A percentile compares a stretch with the other conserved stretches of the same genome.
Conservation (phyloP, 2,113 vertebrate genomes). For the Amazona guildingii region DNA sequence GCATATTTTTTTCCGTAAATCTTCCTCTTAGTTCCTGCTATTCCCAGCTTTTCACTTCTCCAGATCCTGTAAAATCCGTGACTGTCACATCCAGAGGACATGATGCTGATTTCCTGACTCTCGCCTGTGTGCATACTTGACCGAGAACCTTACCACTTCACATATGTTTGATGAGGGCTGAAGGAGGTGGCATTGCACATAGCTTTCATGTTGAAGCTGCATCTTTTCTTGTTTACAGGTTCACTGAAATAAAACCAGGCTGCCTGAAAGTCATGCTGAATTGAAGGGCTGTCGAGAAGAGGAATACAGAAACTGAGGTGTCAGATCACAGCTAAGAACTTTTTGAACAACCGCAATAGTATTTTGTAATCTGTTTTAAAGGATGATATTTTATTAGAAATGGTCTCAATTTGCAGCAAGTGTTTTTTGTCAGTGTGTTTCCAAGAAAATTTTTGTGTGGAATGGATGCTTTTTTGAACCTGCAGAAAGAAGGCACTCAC, state of each 20-base stretch:
- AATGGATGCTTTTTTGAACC: neutral
- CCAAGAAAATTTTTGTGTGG: neutral
- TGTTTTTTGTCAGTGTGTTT: conserved; percentile 21
- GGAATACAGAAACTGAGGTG: conserved; percentile 10
- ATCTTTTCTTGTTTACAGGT: conserved; percentile 78
- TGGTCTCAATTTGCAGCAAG: neutral
- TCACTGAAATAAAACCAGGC: conserved; percentile 88
- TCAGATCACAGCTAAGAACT: neutral
- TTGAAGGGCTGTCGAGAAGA: conserved; percentile 65
- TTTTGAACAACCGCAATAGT: conserved; percentile 35
- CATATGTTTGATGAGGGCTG: neutral
- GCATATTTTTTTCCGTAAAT: neutral
- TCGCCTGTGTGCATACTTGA: neutral
- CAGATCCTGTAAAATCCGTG: neutral
- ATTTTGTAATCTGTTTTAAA: conserved; percentile 49
- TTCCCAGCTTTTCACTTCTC: neutral
- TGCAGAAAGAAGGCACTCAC: neutral
- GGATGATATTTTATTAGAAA: conserved; percentile 53
- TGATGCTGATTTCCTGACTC: neutral
- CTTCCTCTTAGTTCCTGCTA: neutral
- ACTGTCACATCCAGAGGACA: neutral
- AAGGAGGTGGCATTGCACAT: neutral
- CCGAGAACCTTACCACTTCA: neutral
- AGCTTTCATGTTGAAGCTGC: conserved; percentile 43
- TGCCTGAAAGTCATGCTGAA: conserved; percentile 86